These are phyloP conservation scores for Halichoeres trimaculatus DNA, from an alignment of 2,113 vertebrate genomes.

Conservation along the genomic window DNA sequence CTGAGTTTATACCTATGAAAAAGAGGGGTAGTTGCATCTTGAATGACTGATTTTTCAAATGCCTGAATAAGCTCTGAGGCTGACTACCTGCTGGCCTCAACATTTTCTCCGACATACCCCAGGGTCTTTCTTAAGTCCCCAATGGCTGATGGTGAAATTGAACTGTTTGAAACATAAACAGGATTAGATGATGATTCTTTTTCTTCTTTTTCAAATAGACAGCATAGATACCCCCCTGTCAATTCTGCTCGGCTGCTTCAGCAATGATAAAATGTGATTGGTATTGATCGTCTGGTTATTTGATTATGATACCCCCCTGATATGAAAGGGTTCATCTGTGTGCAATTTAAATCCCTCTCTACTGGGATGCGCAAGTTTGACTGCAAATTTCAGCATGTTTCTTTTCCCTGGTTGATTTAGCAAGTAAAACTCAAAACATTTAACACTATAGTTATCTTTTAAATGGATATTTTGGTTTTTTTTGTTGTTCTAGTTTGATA, in stretches of 20 bases:
- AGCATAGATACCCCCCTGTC: slow-evolving; percentile 8
- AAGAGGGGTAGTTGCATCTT: slow-evolving; percentile 19
- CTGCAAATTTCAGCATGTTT: background rate
- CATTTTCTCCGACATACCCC: slow-evolving; percentile 18
- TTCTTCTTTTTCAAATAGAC: slow-evolving; percentile 25
- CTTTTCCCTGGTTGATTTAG: too few relatives aligned
- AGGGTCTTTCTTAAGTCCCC: slow-evolving; percentile 36
- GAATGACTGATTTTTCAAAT: slow-evolving; percentile 50
- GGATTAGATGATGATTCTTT: slow-evolving; percentile 43
- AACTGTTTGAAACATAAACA: slow-evolving; percentile 61
- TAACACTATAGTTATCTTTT: too few relatives aligned
- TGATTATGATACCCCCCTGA: slow-evolving; percentile 24
- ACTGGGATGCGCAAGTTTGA: background rate
- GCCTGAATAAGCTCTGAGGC: slow-evolving; percentile 20
- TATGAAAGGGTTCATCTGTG: background rate
- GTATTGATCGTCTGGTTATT: slow-evolving; percentile 45
- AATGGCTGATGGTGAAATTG: slow-evolving; percentile 49
- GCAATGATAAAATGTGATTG: slow-evolving; percentile 28
- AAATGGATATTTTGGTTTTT: too few relatives aligned
- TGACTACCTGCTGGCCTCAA: slow-evolving; percentile 31
- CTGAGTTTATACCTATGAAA: slow-evolving; percentile 40
- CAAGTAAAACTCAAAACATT: too few relatives aligned
- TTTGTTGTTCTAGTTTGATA: too few relatives aligned
- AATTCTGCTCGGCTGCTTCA: slow-evolving; percentile 25
- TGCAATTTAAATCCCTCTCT: slow-evolving; percentile 13